These are phyloP conservation scores for Desmodus rotundus DNA, from an alignment of 2,113 vertebrate species.

Conservation along the genomic window DNA sequence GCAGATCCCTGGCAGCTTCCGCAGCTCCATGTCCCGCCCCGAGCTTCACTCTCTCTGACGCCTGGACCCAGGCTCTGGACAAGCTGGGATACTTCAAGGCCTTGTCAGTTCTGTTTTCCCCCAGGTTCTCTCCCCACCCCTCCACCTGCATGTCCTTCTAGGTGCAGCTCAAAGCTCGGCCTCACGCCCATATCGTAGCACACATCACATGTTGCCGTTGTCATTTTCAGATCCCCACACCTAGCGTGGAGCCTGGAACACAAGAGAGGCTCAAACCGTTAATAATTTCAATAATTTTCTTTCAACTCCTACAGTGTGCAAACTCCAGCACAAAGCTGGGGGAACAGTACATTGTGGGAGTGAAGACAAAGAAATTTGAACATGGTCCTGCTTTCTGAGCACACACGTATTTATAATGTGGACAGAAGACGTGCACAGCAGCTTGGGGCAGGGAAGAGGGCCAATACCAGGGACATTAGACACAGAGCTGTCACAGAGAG, in stretches of 20 bases:
- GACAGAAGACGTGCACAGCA: background rate
- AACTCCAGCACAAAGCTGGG: background rate
- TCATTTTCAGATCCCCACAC: background rate
- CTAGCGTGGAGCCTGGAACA: background rate
- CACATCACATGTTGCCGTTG: background rate
- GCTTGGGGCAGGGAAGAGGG: background rate
- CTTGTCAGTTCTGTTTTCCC: background rate
- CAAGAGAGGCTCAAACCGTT: background rate
- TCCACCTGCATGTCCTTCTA: background rate
- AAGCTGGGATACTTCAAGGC: background rate
- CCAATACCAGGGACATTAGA: background rate
- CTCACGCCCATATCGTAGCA: background rate
- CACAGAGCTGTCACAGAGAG: background rate
- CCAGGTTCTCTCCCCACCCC: background rate
- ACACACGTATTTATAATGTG: background rate
- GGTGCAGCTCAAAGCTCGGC: background rate
- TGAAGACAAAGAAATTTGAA: background rate
- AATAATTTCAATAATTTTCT: background rate
- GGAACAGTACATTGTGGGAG: background rate
- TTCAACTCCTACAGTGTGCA: background rate
- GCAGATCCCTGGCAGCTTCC: background rate
- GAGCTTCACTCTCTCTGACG: background rate
- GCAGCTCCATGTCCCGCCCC: background rate
- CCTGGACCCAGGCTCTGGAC: background rate
- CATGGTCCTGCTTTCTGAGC: background rate